Evolutionary conservation across 2,113 vertebrate species (phyloP), one percentile per base, ranked within the genome.

Genomic region (Monopterus albus): DNA sequence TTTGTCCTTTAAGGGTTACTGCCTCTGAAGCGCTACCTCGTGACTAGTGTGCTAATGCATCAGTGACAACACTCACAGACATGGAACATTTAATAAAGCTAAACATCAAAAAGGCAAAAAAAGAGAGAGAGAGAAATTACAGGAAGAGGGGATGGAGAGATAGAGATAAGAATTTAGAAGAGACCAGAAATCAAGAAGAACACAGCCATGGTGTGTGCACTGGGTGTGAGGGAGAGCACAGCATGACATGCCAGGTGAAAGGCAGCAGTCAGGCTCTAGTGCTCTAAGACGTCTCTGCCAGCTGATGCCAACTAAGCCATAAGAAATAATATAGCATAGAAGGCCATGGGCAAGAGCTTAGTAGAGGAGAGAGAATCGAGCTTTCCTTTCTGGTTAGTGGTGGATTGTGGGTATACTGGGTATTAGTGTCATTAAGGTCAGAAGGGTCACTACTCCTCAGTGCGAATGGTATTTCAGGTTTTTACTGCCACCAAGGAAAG

Each of bases 11-110:
- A 38, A 53, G 51, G 17, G 46, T 20, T 43, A 51, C 67, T 38
- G 65, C 76, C 65, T 56, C 63, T 57, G 43, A 72, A 75, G 66
- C 72, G 18, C 76, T 64, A 68, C 9, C 10, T 70, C 47, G 40
- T 63, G 10, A 74, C 60, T 72, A 65, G 36, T 58, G 71, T 46
- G 73, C 74, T 59, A 79, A 84, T 79, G 82, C 82, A 79, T 78
- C 76, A 49, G 55, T 78, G 80, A 81, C 74, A 62, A 81, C 77
- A 84, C 71, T 81, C 83, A 81, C 79, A 88, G 82, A 87, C 88
- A 87, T 71, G 74, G 58, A 85, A 89, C 88, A 87, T 61, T 79
- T 75, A 86, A 81, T 66, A 82, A 77, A 91, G 88, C 88, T 68
- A 71, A 75, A 89, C 87, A 87, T 59, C 58, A 46, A 85, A 66